Base-by-base conservation (phyloP, 2,888 invertebrate genomes). In the Limnephilus lunatus region DNA sequence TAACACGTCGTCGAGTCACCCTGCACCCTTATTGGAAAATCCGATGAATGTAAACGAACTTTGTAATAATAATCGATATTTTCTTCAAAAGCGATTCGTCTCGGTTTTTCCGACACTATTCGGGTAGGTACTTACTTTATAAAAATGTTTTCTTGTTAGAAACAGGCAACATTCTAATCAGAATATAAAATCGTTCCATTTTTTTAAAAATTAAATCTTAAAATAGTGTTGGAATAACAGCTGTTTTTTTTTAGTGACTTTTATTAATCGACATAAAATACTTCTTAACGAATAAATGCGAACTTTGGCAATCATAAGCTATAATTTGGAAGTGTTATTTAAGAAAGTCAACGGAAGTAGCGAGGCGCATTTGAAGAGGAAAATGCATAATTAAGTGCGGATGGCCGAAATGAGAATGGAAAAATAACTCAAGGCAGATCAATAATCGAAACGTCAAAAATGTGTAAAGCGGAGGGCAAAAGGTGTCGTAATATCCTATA, bases 361-460 rank as follows among this genome's bases (percentile, higher is more conserved):
- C 68, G n/a, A 68, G 25, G 68, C 25, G 68, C 25, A 68, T n/a
- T 68, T 68, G 9, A 68, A 68, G 25, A 9, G 68, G 25, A 68
- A 68, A 68, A 68, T 68, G 68, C 68, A 68, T 68, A 68, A 25
- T 68, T 68, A n/a, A 68, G 68, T 68, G 25, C 9, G 35, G 35
- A 35, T 32, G 32, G 35, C 83, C 83, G 83, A 83, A 83, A 35
- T 83, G 83, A 35, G 83, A 83, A 32, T 83, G 32, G 83, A 35
- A 83, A 68, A 68, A 68, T 68, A 68, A 68, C 83, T 35, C n/a
- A 83, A 32, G 85, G 83, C 90, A 90, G 85, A 90, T 90, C 90
- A 85, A 90, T 90, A 90, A 90, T 85, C 85, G 68, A 90, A 90
- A 90, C 90, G 35, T 90, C 90, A 83, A 85, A 82, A 83, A 81